A percentile compares a stretch with the other conserved stretches of the same genome.
Evolutionary conservation across 2,113 vertebrate genomes (phyloP).

Genomic region (Pseudolaguvia tuberculata): DNA sequence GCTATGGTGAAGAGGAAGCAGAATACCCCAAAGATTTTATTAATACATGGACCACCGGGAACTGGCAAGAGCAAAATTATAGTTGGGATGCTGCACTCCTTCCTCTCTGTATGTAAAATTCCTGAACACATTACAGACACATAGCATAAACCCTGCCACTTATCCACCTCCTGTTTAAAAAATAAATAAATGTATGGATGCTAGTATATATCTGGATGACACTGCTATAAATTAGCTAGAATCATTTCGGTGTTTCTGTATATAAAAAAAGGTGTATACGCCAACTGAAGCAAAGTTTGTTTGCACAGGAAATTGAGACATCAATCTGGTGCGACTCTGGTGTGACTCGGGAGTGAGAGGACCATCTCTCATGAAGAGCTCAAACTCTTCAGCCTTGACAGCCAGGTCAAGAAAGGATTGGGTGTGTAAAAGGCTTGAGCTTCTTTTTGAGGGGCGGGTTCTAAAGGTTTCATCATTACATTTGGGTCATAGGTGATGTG

Average conservation of each 20-base stretch:
- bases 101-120: slow-evolving; percentile 58
- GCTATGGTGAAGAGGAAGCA: slow-evolving; percentile 72
- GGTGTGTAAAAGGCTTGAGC: slow-evolving; percentile 62
- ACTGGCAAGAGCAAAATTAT: slow-evolving; percentile 84
- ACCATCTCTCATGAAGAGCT: slow-evolving; percentile 74
- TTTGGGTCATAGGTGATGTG: background rate
- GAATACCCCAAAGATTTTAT: slow-evolving; percentile 71
- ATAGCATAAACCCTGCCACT: no score
- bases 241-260: background rate
- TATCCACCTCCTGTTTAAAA: no score
- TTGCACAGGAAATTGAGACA: slow-evolving; percentile 78
- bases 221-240: background rate
- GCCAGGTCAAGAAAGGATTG: slow-evolving; percentile 72
- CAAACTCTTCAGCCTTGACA: slow-evolving; percentile 75
- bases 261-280: background rate
- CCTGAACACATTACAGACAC: no score
- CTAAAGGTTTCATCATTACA: background rate
- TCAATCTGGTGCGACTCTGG: slow-evolving; percentile 79
- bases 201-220: no score
- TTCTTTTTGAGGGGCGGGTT: fast-evolving
- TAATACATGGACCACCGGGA: slow-evolving; percentile 83
- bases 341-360: slow-evolving; percentile 75
- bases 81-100: slow-evolving; percentile 70
- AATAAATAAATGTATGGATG: no score
- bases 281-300: background rate